Base-by-base conservation (phyloP, 2,113 vertebrate species). In the Malurus elegans region DNA sequence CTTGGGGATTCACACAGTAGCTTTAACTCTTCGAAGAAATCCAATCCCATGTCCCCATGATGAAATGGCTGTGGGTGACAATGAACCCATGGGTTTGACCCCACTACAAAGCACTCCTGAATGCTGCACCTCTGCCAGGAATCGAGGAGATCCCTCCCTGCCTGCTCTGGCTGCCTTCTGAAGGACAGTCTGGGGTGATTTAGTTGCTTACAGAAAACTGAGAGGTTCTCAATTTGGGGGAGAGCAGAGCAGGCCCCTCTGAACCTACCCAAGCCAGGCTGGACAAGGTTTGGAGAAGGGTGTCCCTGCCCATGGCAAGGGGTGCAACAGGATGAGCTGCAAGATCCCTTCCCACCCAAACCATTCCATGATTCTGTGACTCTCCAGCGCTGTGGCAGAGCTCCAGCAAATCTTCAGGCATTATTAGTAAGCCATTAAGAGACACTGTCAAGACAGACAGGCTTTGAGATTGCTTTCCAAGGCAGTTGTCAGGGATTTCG, bases 371-470 rank as follows among this genome's bases (percentile, higher is more conserved):
- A 53, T 31, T 67, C 61, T 7, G 53, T 61, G 78, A 89, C 34
- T 82, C 42, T 32, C 15, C 51, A 50, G 67, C 74, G 58, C 75
- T 53, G 72, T 38, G 88, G 86, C 89, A 92, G 40, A 28, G 62
- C 89, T 83, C 86, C 93, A 88, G 67, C 76, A 71, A 17, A 92
- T 48, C 86, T 78, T 45, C 28, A 36, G 65, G 80, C 84, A 25
- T 88, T 91, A 76, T 78, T 54, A 94, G 93, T 36, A 79, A 92
- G 92, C 91, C 73, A 84, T 89, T 80, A 84, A 87, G 80, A 86
- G 69, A 75, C 60, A 50, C 87, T 84, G 84, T 74, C 92, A 89
- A 83, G 95, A 75, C 72, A 53, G 75, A 91, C 0, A 88, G 62
- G 76, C 76, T 92, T 76, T 61, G 34, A 83, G 86, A 88, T 16